A percentile compares a stretch with the other conserved stretches of the same genome.
Evolutionary conservation across 2,797 vertebrate species (phyloP).

Genomic region (Octomys mimax): DNA sequence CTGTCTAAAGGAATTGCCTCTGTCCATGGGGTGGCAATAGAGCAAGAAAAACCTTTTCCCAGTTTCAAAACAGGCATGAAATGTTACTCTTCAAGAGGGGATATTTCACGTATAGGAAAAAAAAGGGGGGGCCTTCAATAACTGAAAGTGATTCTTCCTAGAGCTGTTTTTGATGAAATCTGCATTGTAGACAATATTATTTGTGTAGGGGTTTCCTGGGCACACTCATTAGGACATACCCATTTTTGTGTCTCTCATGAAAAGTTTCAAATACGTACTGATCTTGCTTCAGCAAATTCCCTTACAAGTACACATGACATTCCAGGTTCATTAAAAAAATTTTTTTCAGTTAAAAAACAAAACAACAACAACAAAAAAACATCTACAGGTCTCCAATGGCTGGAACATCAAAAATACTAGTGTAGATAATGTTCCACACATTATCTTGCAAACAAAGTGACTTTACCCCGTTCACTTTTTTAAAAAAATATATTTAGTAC

Average conservation of each 20-base stretch:
- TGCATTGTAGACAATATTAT: not conserved
- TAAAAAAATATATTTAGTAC: too few species aligned
- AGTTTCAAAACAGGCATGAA: not conserved
- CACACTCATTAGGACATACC: not conserved
- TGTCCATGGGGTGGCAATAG: constrained; percentile 85
- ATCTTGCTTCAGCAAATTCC: constrained; percentile 8
- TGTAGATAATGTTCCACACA: not conserved
- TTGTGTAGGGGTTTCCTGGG: not conserved
- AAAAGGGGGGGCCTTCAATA: not conserved
- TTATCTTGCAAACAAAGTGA: not conserved
- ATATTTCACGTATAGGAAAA: not conserved
- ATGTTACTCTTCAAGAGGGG: not conserved
- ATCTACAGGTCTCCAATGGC: not conserved
- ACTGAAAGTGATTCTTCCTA: not conserved
- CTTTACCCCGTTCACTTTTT: too few species aligned
- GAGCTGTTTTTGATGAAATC: not conserved
- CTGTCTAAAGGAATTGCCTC: not conserved
- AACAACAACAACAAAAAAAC: too few species aligned
- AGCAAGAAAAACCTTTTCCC: not conserved
- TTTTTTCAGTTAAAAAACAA: too few species aligned
- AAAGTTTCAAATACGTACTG: not conserved
- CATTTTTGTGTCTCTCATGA: constrained; percentile 10
- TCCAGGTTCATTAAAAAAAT: not conserved
- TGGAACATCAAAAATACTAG: not conserved
- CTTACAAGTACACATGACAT: not conserved